Evolutionary conservation across 2,113 vertebrate genomes (phyloP).

Genomic region (Ginglymostoma cirratum): DNA sequence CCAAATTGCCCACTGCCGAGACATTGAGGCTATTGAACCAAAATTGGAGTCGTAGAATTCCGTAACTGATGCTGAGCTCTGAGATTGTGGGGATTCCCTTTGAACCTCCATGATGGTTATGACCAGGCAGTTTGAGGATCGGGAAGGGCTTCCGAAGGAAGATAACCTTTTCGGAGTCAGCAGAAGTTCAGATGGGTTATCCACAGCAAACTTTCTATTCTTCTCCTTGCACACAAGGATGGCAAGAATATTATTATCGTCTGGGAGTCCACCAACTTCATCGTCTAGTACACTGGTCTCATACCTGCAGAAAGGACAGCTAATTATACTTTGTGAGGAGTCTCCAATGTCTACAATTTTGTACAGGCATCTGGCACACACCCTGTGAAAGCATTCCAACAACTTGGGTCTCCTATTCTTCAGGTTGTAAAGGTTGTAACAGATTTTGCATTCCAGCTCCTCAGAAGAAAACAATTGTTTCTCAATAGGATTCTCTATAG

Average conservation of each 20-base stretch:
- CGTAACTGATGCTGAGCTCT: conserved; percentile 55
- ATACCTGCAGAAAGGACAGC: conserved; percentile 87
- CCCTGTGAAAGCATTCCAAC: conserved; percentile 79
- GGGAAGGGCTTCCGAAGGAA: conserved; percentile 69
- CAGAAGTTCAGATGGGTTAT: conserved; percentile 71
- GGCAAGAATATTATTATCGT: conserved; percentile 78
- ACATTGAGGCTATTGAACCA: conserved; percentile 76
- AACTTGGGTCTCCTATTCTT: conserved; percentile 76
- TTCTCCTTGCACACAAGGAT: conserved; percentile 66
- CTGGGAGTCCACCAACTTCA: conserved; percentile 70
- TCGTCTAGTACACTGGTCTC: conserved; percentile 71
- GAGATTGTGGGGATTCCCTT: conserved; percentile 53
- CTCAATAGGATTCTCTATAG: conserved; percentile 54
- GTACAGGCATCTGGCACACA: conserved; percentile 83
- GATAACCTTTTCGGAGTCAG: conserved; percentile 73
- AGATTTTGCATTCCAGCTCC: conserved; percentile 94
- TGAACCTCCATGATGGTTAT: conserved; percentile 94
- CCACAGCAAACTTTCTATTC: conserved; percentile 65
- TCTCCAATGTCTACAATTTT: conserved; percentile 85
- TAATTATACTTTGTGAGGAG: conserved; percentile 68
- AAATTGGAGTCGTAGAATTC: conserved; percentile 70
- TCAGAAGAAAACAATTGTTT: conserved; percentile 53
- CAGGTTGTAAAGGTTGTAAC: conserved; percentile 80
- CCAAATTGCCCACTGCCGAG: conserved; percentile 79
- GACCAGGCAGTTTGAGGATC: conserved; percentile 78